Conservation (phyloP, 2,797 vertebrate species). For the Luscinia luscinia region DNA sequence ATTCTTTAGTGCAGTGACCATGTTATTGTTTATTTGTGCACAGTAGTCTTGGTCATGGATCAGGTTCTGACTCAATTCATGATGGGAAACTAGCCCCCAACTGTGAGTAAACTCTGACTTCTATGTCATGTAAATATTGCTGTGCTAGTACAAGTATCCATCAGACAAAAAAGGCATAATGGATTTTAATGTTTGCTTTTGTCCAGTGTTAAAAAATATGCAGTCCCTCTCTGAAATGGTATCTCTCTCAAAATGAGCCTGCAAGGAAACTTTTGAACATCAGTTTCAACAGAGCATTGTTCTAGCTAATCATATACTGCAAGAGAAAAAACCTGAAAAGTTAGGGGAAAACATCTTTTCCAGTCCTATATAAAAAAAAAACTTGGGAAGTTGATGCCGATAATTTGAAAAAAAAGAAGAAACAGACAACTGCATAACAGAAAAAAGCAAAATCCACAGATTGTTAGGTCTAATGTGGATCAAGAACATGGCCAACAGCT, state of each 20-base stretch:
- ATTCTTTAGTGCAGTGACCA: neutral
- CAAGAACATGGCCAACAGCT: conserved; percentile 11
- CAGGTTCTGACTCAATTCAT: neutral
- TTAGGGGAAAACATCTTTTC: neutral
- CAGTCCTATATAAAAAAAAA: neutral
- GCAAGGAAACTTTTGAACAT: neutral
- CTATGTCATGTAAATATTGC: neutral
- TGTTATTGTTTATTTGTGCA: neutral
- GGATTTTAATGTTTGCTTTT: neutral
- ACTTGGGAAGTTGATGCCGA: neutral
- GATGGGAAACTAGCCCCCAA: neutral
- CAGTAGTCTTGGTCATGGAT: conserved; percentile 1
- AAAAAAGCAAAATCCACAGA: neutral
- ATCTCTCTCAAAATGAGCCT: conserved; percentile 4
- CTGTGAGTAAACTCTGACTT: conserved; percentile 1
- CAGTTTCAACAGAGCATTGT: neutral
- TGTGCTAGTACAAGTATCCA: neutral
- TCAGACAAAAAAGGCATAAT: neutral
- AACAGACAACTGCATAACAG: neutral
- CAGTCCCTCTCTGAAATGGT: neutral
- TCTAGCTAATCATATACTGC: neutral
- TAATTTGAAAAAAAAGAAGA: neutral
- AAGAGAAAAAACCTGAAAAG: neutral
- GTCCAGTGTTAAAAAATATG: neutral
- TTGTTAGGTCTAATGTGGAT: neutral